A percentile compares a stretch with the other conserved stretches of the same genome.
phyloP scores from a whole-genome alignment of 2,797 vertebrate genomes.

The Podarcis lilfordi region DNA sequence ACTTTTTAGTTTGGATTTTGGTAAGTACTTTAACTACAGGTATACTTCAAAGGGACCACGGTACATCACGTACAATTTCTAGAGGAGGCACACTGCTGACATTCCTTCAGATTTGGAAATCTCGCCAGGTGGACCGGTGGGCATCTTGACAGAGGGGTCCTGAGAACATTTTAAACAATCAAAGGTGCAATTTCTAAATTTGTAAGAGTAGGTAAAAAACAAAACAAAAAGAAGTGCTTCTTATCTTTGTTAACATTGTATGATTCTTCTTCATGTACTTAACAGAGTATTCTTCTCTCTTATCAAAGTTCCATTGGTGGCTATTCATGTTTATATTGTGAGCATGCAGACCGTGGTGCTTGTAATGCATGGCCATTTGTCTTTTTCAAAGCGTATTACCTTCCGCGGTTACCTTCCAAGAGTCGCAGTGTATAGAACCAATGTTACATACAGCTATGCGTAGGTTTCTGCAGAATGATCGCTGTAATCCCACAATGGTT shows the following conservation, averaged over 20 bases:
- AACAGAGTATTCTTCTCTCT: slow-evolving; percentile 72
- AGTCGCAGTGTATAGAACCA: slow-evolving; percentile 72
- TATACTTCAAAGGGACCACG: slow-evolving; percentile 85
- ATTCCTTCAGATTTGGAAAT: slow-evolving; percentile 77
- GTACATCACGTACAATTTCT: slow-evolving; percentile 76
- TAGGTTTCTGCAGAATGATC: slow-evolving; percentile 72
- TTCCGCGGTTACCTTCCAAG: slow-evolving; percentile 75
- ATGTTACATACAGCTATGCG: slow-evolving; percentile 73
- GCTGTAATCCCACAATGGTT: slow-evolving; percentile 76
- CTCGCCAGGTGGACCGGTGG: slow-evolving; percentile 71
- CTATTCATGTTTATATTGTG: slow-evolving; percentile 82
- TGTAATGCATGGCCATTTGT: slow-evolving; percentile 82
- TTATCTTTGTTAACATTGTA: slow-evolving; percentile 85
- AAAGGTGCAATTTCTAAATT: slow-evolving; percentile 86
- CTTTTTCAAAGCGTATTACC: slow-evolving; percentile 75
- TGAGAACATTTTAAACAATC: slow-evolving; percentile 75
- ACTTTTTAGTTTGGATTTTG: slow-evolving; percentile 83
- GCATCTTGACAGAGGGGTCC: slow-evolving; percentile 66
- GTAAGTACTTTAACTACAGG: slow-evolving; percentile 85
- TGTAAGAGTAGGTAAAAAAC: slow-evolving; percentile 80
- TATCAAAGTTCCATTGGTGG: slow-evolving; percentile 75
- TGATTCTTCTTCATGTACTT: slow-evolving; percentile 80
- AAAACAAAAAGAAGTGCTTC: slow-evolving; percentile 78
- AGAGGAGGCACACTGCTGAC: slow-evolving; percentile 67
- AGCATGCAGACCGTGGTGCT: slow-evolving; percentile 82